Evolutionary conservation across 2,888 invertebrate species (phyloP).

Genomic region (Julus scandinavius): DNA sequence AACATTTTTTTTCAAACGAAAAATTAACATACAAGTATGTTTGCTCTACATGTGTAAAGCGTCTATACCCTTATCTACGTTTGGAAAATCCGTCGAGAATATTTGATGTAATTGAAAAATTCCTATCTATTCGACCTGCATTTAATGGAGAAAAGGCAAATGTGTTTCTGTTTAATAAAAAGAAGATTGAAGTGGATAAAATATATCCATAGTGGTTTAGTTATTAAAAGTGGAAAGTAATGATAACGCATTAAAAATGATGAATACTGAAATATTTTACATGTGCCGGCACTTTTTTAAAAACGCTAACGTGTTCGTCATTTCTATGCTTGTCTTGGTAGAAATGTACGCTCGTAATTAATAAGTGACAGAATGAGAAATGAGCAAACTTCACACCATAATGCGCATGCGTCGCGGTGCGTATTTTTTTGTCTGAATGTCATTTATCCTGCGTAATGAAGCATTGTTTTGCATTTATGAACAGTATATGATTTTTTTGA

Average conservation of each 20-base stretch:
- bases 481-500: too few species aligned
- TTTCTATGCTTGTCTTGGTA: not conserved
- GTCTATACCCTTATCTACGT: not conserved
- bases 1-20: not conserved
- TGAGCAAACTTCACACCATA: too few species aligned
- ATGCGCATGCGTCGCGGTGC: too few species aligned
- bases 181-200: not conserved
- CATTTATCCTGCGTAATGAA: too few species aligned
- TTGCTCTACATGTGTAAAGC: not conserved
- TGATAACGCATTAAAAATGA: conserved; percentile 6
- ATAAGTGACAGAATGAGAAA: not conserved
- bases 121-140: not conserved
- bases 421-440: too few species aligned
- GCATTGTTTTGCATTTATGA: too few species aligned
- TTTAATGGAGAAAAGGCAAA: not conserved
- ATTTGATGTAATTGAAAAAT: conserved; percentile 27
- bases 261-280: not conserved
- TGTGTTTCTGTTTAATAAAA: not conserved
- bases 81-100: conserved; percentile 11
- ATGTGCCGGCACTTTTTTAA: not conserved
- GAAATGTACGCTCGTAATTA: not conserved
- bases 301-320: not conserved
- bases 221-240: not conserved
- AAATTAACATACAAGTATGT: conserved; percentile 5
- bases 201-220: not conserved